Evolutionary conservation across 2,113 vertebrate species (phyloP).

Genomic region (Phalacrocorax carbo): DNA sequence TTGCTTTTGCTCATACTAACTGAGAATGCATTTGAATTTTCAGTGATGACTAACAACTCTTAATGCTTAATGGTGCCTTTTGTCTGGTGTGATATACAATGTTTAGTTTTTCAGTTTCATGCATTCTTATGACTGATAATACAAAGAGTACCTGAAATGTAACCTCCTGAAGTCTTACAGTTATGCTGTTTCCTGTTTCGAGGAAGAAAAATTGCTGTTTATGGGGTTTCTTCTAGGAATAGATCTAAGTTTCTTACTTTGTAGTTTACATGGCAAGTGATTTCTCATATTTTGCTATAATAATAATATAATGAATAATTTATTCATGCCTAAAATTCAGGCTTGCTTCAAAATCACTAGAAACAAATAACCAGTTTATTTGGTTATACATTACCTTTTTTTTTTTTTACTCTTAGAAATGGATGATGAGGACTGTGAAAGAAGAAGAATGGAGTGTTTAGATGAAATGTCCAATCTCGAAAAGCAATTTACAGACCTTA

Average conservation of each 20-base stretch:
- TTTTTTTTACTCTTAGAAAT: conserved; percentile 79
- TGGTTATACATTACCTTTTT: neutral
- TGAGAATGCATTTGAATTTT: neutral
- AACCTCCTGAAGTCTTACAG: neutral
- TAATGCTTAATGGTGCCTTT: neutral
- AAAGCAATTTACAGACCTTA: conserved; percentile 98
- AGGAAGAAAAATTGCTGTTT: neutral
- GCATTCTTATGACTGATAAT: neutral
- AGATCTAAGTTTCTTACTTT: neutral
- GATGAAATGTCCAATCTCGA: conserved; percentile 99
- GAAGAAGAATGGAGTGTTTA: conserved; percentile 96
- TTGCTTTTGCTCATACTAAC: neutral
- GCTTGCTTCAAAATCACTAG: neutral
- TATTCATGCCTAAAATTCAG: neutral
- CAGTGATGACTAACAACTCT: neutral
- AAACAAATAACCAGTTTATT: neutral
- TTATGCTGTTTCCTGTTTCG: neutral
- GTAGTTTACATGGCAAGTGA: neutral
- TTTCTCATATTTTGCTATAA: neutral
- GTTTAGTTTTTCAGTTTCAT: neutral
- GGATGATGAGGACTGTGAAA: conserved; percentile 98
- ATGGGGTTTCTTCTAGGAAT: neutral
- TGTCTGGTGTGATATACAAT: neutral
- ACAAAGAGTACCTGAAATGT: neutral
- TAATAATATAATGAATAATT: neutral